phyloP scores from a whole-genome alignment of 2,888 invertebrate genomes.

The Drosophila maculinotata region DNA sequence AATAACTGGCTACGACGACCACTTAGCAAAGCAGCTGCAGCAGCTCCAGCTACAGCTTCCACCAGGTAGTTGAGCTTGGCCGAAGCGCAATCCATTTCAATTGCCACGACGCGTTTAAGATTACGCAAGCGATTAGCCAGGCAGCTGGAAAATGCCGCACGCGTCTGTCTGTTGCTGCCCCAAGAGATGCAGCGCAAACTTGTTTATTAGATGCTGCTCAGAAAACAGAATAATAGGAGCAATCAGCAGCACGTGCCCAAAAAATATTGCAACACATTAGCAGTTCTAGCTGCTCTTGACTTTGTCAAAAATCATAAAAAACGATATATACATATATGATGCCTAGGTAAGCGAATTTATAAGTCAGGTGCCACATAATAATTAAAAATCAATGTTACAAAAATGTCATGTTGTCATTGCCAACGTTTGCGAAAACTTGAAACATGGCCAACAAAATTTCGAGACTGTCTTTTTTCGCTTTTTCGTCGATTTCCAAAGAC shows the following conservation, averaged over 20 bases:
- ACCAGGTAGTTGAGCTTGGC: conserved; percentile 56
- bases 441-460: conserved; percentile 23
- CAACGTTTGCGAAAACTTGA: conserved; percentile 24
- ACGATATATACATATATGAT: too few relatives aligned
- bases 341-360: conserved; percentile 8
- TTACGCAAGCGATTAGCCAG: conserved; percentile 77
- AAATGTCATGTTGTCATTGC: conserved; percentile 43
- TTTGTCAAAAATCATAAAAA: not conserved
- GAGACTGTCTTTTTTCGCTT: not conserved
- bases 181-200: conserved; percentile 39
- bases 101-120: conserved; percentile 79
- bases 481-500: conserved; percentile 28
- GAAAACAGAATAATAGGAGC: conserved; percentile 29
- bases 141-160: conserved; percentile 81
- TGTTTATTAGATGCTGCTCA: conserved; percentile 68
- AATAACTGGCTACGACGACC: conserved; percentile 28
- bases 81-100: conserved; percentile 73
- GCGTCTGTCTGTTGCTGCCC: conserved; percentile 43
- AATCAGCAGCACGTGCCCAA: conserved; percentile 62
- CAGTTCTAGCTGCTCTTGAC: conserved; percentile 19
- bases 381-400: conserved; percentile 71
- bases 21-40: conserved; percentile 39
- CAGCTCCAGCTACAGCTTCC: conserved; percentile 36
- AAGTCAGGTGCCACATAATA: conserved; percentile 12
- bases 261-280: not conserved